Evolutionary conservation across 2,113 vertebrate genomes (phyloP).

Genomic region (Eleginops maclovinus): DNA sequence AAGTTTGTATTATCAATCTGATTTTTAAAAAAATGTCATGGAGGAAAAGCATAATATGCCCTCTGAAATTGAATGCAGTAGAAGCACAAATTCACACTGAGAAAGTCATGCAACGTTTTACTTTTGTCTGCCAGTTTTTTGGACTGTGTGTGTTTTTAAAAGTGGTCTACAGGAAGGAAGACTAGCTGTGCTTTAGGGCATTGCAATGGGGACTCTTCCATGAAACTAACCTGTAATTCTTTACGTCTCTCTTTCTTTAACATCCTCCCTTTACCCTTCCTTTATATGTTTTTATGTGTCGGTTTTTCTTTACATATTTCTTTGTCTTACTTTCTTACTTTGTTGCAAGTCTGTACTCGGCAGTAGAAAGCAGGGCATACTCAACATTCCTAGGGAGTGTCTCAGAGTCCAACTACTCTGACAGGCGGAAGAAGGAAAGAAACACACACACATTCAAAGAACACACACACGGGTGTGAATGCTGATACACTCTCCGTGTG

Average conservation of each 20-base stretch:
- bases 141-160: too few species aligned
- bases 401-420: constrained; percentile 67
- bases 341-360: constrained; percentile 80
- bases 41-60: too few species aligned
- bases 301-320: neutral
- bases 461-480: constrained; percentile 17
- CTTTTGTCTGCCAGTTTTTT: too few species aligned
- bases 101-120: too few species aligned
- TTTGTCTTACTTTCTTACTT: constrained; percentile 29
- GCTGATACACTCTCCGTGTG: constrained; percentile 12
- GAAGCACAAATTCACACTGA: too few species aligned
- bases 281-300: neutral
- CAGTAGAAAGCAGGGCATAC: constrained; percentile 66
- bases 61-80: too few species aligned
- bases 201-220: too few species aligned
- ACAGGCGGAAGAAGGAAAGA: constrained; percentile 67
- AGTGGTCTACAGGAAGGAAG: too few species aligned
- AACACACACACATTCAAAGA: constrained; percentile 16
- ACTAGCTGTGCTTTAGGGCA: too few species aligned
- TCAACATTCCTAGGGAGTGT: constrained; percentile 79
- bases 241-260: neutral
- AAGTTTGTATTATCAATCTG: too few species aligned
- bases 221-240: too few species aligned
- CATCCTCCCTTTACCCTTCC: neutral
- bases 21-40: too few species aligned